Evolutionary conservation across 1,140 invertebrate genomes (phyloP), one percentile per base, ranked within the genome.

Genomic region (Ooceraea biroi): DNA sequence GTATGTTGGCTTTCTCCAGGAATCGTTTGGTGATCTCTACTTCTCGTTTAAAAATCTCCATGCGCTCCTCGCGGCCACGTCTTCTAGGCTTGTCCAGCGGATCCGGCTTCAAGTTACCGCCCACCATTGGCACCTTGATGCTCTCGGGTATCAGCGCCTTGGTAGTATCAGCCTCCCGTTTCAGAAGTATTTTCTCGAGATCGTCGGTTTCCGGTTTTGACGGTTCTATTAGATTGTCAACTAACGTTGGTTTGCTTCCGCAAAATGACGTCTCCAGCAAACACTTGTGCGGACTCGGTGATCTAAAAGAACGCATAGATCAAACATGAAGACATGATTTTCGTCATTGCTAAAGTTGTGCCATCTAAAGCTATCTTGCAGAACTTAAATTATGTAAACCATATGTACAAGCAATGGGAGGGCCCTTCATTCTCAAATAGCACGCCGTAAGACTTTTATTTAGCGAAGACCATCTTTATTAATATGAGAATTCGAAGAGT

Each of bases 211-310:
- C 95, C 3, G 92, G 91, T 88, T 95, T 95, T 36, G 93, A 92
- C 19, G 93, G 91, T 52, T 94, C 94, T 46, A 91, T 93, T 22
- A 92, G 61, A 78, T 93, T 92, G 77, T 93, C 92, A 5, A 91
- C 89, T 69, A 94, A 60, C 0, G 91, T 92, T 60, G 97, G 96
- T 89, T 97, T 97, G 65, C 96, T 96, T 0, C 98, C 98, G 90
- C 97, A 98, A 91, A 98, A 98, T 0, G 97, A 98, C 0, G 97
- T 98, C 94, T 98, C 97, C 25, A 98, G 94, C 25, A 98, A 94
- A 96, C 98, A 98, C 93, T 97, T 97, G 94, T 98, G 97, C 5
- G 98, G 98, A 41, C 97, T 98, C 0, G 97, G 97, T 10, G 97
- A 98, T 72, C 97, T 95, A 10, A 95, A 96, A 8, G 95, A 82